These are phyloP conservation scores for Carcinoscorpius rotundicauda DNA, from an alignment of 1,140 invertebrate species.

Conservation along the genomic window DNA sequence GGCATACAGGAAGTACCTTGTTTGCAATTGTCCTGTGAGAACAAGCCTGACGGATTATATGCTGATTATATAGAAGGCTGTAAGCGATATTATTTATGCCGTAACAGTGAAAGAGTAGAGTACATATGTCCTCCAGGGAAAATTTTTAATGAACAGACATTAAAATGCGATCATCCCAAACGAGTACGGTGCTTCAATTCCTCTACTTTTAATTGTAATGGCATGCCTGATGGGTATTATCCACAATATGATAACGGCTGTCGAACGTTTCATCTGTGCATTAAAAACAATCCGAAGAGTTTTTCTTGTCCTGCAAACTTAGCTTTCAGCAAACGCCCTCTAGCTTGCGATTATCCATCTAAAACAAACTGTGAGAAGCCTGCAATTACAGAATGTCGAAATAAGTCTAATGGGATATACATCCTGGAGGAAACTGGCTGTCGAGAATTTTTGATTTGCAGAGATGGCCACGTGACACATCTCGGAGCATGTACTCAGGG, in stretches of 20 bases:
- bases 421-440: constrained; percentile 39
- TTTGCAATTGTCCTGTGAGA: constrained; percentile 3
- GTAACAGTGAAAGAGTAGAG: constrained; percentile 38
- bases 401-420: constrained; percentile 26
- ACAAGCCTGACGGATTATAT: constrained; percentile 15
- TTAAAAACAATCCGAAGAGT: constrained; percentile 13
- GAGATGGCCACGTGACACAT: constrained; percentile 39
- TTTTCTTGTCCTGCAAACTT: constrained; percentile 19
- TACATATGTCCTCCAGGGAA: constrained; percentile 38
- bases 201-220: constrained; percentile 28
- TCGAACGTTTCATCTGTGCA: constrained; percentile 16
- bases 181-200: constrained; percentile 3
- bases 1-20: background rate
- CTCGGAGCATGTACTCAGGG: constrained; percentile 40
- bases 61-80: constrained; percentile 7
- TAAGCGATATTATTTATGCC: constrained; percentile 19
- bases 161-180: constrained; percentile 6
- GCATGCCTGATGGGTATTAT: constrained; percentile 36
- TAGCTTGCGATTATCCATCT: constrained; percentile 11
- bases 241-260: constrained; percentile 28
- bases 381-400: constrained; percentile 10
- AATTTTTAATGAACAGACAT: constrained; percentile 11
- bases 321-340: constrained; percentile 14
- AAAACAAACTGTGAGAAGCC: background rate
- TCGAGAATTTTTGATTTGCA: constrained; percentile 44